Evolutionary conservation across 2,888 invertebrate genomes (phyloP).

Genomic region (Drosophila lutescens): DNA sequence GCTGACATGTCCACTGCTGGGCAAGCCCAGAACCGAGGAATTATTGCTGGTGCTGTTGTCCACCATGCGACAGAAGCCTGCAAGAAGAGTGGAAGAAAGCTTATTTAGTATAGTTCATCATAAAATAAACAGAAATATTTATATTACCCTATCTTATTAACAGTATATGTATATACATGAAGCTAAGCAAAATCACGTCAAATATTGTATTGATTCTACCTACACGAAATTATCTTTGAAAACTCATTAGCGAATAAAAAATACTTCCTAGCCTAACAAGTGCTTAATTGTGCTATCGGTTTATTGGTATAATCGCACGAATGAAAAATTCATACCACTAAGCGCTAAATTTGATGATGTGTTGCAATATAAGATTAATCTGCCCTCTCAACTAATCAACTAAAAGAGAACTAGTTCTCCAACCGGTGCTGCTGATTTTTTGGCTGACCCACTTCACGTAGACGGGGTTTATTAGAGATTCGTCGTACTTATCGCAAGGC

Average conservation of each 20-base stretch:
- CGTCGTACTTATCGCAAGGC: conserved; percentile 20
- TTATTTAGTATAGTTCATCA: background rate
- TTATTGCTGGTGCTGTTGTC: conserved; percentile 86
- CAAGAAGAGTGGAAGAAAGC: conserved; percentile 28
- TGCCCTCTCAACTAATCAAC: background rate
- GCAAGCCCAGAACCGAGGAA: conserved; percentile 81
- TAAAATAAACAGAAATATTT: too few relatives aligned
- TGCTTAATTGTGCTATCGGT: background rate
- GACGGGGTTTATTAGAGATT: conserved; percentile 25
- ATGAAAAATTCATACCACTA: background rate
- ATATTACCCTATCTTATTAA: too few relatives aligned
- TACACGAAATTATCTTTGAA: background rate
- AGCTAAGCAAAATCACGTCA: background rate
- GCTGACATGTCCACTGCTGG: conserved; percentile 76
- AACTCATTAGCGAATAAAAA: background rate
- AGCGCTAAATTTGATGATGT: background rate
- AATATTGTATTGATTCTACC: background rate
- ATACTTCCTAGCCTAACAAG: background rate
- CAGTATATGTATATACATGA: too few relatives aligned
- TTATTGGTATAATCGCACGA: background rate
- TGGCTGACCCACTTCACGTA: conserved; percentile 28
- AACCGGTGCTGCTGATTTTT: background rate
- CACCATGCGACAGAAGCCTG: conserved; percentile 94
- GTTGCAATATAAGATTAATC: background rate
- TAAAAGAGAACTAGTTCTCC: background rate